phyloP scores from a whole-genome alignment of 1,140 invertebrate genomes.

The Ptiloglossa arizonensis region DNA sequence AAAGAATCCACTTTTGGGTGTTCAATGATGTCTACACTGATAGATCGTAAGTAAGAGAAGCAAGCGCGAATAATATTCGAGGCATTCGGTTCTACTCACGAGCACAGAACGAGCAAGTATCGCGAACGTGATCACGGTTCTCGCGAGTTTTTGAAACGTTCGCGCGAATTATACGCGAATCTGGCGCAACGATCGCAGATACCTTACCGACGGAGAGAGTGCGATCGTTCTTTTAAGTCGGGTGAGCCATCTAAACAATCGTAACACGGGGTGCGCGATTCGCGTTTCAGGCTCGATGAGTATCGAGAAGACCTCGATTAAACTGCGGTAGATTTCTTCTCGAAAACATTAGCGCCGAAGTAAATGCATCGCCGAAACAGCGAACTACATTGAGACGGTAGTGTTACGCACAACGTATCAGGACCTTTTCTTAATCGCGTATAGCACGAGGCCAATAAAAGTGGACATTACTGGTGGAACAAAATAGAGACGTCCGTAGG shows the following conservation, averaged over 20 bases:
- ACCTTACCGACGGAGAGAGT: background rate
- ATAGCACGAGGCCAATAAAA: constrained; percentile 6
- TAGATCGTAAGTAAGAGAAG: too few species aligned
- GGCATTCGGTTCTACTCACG: too few species aligned
- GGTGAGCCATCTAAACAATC: constrained; percentile 18
- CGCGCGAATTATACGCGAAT: too few species aligned
- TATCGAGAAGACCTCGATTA: constrained; percentile 11
- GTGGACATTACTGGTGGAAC: constrained; percentile 4
- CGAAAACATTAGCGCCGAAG: constrained; percentile 45
- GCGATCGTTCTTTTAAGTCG: background rate
- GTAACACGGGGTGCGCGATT: constrained; percentile 3
- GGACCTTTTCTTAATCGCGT: background rate
- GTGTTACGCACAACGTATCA: constrained; percentile 6
- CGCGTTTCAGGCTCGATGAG: constrained; percentile 6
- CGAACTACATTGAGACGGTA: constrained; percentile 23
- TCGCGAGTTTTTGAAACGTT: background rate
- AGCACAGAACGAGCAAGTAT: too few species aligned
- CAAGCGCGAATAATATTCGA: too few species aligned
- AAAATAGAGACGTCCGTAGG: constrained; percentile 39
- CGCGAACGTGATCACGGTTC: background rate
- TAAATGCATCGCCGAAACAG: constrained; percentile 36
- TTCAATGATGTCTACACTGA: too few species aligned
- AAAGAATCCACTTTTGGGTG: too few species aligned
- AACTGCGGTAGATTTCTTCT: constrained; percentile 10
- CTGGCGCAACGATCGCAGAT: background rate